These are phyloP conservation scores for Muntiacus reevesi DNA, from an alignment of 2,113 vertebrate species.

Conservation along the genomic window DNA sequence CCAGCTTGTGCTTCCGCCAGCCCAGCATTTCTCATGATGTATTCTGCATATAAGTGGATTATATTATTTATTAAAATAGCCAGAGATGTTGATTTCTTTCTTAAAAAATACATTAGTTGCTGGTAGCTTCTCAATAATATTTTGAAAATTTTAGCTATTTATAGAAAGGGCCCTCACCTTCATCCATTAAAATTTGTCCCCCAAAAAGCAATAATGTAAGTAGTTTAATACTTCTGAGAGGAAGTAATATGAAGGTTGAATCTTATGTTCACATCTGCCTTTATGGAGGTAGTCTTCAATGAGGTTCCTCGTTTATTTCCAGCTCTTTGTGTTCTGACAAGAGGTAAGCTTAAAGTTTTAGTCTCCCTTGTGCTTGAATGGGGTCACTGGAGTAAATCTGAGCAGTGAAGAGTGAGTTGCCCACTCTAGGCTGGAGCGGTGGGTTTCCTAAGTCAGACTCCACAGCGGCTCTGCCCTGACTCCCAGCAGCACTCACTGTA, in stretches of 20 bases:
- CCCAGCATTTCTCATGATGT: too few relatives aligned
- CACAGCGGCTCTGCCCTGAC: neutral
- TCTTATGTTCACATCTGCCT: neutral
- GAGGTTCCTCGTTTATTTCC: neutral
- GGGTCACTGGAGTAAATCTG: neutral
- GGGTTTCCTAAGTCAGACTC: neutral
- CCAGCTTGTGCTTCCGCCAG: too few relatives aligned
- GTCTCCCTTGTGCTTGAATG: neutral
- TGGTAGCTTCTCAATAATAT: neutral
- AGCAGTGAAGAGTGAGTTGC: neutral
- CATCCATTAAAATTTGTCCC: neutral
- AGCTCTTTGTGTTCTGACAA: neutral
- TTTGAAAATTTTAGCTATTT: neutral
- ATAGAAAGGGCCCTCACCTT: neutral
- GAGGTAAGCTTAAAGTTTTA: neutral
- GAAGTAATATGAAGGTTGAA: neutral
- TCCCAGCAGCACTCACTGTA: fast-evolving
- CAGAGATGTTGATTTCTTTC: neutral
- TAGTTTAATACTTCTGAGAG: neutral
- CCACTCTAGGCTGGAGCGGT: fast-evolving
- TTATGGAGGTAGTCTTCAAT: neutral
- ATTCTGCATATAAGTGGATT: neutral
- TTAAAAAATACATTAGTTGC: neutral
- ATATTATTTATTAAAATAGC: neutral
- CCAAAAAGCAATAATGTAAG: neutral